Conservation (phyloP, 1,140 invertebrate genomes). For the Vanessa tameamea region DNA sequence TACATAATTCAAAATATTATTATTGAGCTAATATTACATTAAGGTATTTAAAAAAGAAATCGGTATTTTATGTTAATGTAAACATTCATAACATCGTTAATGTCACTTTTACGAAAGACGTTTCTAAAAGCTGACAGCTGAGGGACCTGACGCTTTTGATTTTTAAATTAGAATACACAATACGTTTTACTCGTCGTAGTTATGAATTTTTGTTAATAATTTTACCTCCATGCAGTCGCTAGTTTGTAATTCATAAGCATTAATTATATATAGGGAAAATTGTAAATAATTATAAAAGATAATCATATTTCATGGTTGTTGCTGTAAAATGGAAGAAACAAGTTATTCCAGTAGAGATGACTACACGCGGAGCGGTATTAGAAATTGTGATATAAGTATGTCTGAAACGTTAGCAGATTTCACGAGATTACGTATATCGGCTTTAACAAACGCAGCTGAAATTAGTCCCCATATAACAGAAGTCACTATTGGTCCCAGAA, state of each 20-base stretch:
- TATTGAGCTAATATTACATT: no score
- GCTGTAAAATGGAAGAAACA: constrained; percentile 23
- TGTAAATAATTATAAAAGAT: not conserved
- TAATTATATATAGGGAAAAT: not conserved
- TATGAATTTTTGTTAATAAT: no score
- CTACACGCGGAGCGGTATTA: constrained; percentile 24
- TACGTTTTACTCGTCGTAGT: no score
- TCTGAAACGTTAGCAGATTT: constrained; percentile 61
- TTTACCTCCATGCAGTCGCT: no score
- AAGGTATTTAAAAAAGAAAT: no score
- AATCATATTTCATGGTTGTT: not conserved
- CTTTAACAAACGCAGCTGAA: constrained; percentile 75
- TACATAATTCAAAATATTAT: no score
- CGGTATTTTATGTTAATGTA: no score
- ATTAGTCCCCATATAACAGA: constrained; percentile 74
- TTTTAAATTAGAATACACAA: no score
- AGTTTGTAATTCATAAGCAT: not conserved
- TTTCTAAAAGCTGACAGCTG: no score
- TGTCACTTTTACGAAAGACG: no score
- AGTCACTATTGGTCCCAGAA: constrained; percentile 76
- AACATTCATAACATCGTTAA: no score
- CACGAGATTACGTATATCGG: constrained; percentile 70
- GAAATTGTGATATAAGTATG: constrained; percentile 55
- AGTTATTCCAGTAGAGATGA: constrained; percentile 30
- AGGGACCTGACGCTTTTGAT: no score